Base-by-base conservation (phyloP, 2,113 vertebrate species). In the Otocyon megalotis region DNA sequence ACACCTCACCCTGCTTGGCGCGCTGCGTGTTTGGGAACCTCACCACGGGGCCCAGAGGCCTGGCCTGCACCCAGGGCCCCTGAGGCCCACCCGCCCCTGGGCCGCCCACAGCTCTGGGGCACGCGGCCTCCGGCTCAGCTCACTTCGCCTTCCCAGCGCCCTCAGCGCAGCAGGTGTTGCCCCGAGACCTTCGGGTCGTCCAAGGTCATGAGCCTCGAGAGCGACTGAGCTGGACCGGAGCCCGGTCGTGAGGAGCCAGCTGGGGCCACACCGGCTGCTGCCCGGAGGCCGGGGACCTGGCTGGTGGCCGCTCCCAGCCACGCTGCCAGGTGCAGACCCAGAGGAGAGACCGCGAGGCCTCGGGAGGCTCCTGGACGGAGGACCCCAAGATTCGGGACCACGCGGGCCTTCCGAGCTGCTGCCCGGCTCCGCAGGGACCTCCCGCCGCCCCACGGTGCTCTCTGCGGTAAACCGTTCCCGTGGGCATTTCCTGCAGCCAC, bases 1-100 rank as follows among this genome's bases (percentile, higher is more conserved):
- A 62, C 35, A 16, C 56, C 0, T 15, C 3, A 63, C 22, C 2
- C 13, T 10, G 11, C 35, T 6, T 1, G 30, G 0, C 14, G 37
- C 72, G 4, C 37, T 24, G 37, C 72, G 26, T 13, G 3, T 26
- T 5, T 17, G 58, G 19, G 12, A 7, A 63, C 72, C 11, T 5
- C 30, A 53, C 58, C 60, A 19, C 43, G 3, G 0, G 60, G 32
- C 43, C 43, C 53, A 58, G 43, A 62, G 17, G 15, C 6, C 43
- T 19, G 43, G 15, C 72, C 58, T 3, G 58, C 32, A 63, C 58
- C 48, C 15, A 4, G 37, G 37, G 26, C 20, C 56, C 37, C 58
- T 24, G 3, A 37, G 6, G 30, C 37, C 87, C 15, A 22, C 30
- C 20, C 0, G 0, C 37, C 30, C 71, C 56, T 12, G 71, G 71